phyloP scores from a whole-genome alignment of 2,113 vertebrate species.

The Potamarius usumacintae region DNA sequence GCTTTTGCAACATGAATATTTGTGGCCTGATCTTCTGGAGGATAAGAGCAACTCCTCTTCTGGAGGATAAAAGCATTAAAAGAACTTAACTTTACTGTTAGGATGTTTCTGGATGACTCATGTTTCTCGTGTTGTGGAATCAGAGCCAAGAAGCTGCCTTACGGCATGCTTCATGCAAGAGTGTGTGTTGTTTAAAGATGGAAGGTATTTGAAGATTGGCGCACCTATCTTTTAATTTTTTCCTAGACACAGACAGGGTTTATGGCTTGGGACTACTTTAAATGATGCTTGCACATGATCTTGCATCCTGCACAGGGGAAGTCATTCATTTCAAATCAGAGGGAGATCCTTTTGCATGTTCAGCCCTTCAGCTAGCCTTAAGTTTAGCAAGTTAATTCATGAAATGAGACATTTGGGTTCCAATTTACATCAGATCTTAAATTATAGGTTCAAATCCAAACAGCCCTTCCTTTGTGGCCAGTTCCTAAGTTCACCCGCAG shows the following conservation, averaged over 20 bases:
- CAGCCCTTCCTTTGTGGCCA: neutral
- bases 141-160: neutral
- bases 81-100: neutral
- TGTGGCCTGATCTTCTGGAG: neutral
- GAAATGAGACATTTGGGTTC: neutral
- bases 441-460: neutral
- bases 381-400: neutral
- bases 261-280: neutral
- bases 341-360: neutral
- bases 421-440: neutral
- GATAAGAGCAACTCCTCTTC: neutral
- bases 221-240: neutral
- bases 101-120: neutral
- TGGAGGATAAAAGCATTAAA: neutral
- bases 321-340: neutral
- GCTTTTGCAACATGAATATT: neutral
- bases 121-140: neutral
- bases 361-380: neutral
- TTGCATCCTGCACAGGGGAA: no score
- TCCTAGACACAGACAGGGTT: neutral
- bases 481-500: conserved; percentile 2
- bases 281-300: neutral
- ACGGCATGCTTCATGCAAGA: neutral
- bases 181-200: neutral
- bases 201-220: neutral